Conservation (phyloP, 2,888 invertebrate genomes). For the Torymus aiolomorphi region DNA sequence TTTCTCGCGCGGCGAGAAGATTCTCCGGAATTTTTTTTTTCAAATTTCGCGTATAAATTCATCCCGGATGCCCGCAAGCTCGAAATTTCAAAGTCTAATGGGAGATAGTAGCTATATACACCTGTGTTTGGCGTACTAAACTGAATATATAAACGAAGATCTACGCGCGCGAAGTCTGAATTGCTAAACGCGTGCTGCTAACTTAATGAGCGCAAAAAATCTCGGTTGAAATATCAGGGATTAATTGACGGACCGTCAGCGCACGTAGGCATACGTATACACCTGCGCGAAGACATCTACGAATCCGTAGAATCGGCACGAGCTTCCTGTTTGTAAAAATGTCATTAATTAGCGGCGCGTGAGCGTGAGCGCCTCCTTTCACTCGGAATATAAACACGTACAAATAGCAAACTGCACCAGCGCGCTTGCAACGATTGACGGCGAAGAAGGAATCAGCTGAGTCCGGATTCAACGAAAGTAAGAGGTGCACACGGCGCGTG, state of each 20-base stretch:
- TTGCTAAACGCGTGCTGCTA: too few relatives aligned
- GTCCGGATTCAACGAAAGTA: constrained; percentile 32
- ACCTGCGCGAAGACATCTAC: neutral
- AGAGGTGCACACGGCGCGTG: constrained; percentile 11
- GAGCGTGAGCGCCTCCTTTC: constrained; percentile 22
- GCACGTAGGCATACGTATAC: too few relatives aligned
- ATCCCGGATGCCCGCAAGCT: neutral
- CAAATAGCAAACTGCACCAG: neutral
- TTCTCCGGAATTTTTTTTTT: neutral
- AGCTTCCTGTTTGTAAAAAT: neutral
- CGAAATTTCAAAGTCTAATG: constrained; percentile 17
- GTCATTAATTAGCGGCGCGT: neutral
- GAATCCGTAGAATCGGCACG: neutral
- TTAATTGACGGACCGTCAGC: too few relatives aligned
- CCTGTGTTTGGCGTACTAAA: too few relatives aligned
- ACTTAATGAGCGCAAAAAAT: too few relatives aligned
- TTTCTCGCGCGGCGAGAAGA: neutral
- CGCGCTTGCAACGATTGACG: constrained; percentile 1
- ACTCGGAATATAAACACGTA: constrained; percentile 18
- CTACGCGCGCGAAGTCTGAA: too few relatives aligned
- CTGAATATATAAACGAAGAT: too few relatives aligned
- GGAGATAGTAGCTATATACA: neutral
- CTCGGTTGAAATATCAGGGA: too few relatives aligned
- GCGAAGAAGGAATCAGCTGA: neutral
- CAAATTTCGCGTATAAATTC: neutral